Evolutionary conservation across 2,113 vertebrate genomes (phyloP).

Genomic region (Thermophis baileyi): DNA sequence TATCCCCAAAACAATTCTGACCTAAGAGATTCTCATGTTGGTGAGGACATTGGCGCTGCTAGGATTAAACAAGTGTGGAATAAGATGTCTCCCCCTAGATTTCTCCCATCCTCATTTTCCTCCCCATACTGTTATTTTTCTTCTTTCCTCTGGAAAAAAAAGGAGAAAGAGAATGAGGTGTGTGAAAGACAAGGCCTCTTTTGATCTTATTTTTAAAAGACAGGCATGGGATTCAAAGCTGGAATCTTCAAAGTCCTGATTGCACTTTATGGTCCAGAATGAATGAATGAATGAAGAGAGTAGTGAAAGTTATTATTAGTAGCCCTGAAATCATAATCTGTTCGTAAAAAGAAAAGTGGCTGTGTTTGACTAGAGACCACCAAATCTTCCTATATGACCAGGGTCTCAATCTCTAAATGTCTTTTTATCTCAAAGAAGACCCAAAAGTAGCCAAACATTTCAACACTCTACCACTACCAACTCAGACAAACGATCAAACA

Average conservation of each 20-base stretch:
- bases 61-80: neutral
- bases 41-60: neutral
- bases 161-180: neutral
- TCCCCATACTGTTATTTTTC: neutral
- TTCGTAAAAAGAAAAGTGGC: neutral
- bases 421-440: neutral
- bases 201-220: neutral
- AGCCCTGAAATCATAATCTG: neutral
- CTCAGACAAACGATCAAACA: neutral
- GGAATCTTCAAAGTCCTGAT: neutral
- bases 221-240: neutral
- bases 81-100: neutral
- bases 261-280: neutral
- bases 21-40: neutral
- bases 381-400: neutral
- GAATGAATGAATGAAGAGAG: neutral
- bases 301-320: neutral
- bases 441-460: neutral
- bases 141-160: neutral
- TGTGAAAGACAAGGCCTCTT: neutral
- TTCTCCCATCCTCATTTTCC: neutral
- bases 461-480: neutral
- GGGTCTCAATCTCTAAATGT: neutral
- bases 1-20: neutral
- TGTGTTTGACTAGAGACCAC: neutral